Conservation (phyloP, 2,888 invertebrate genomes). For the Harpalus rubripes region DNA sequence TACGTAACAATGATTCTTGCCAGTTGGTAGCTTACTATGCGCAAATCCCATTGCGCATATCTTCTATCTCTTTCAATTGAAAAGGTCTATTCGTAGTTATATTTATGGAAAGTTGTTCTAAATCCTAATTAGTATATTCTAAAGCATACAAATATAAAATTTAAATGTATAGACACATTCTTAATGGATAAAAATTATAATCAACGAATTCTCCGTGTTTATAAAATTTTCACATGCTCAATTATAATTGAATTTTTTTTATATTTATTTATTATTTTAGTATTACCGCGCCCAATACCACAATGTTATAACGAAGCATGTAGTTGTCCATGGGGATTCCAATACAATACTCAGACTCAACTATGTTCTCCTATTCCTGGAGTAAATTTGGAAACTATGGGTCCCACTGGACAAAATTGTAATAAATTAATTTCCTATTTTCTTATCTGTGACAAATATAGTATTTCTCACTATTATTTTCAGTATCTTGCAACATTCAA, state of each 20-base stretch:
- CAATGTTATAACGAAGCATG: conserved; percentile 77
- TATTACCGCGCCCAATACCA: conserved; percentile 75
- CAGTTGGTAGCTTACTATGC: too few relatives aligned
- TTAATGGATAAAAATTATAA: too few relatives aligned
- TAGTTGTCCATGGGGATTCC: conserved; percentile 77
- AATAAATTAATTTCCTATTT: conserved; percentile 60
- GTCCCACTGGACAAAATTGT: conserved; percentile 74
- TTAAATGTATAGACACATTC: too few relatives aligned
- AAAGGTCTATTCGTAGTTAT: too few relatives aligned
- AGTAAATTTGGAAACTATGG: conserved; percentile 76
- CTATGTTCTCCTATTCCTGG: conserved; percentile 75
- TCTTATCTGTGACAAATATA: not conserved
- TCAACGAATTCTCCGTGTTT: too few relatives aligned
- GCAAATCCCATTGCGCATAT: too few relatives aligned
- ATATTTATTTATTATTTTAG: conserved; percentile 72
- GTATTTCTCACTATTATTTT: not conserved
- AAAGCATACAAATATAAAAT: too few relatives aligned
- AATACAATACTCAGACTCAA: conserved; percentile 73
- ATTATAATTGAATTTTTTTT: not conserved
- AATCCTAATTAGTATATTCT: too few relatives aligned
- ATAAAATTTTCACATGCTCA: too few relatives aligned
- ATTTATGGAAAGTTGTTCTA: too few relatives aligned
- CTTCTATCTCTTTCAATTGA: too few relatives aligned
- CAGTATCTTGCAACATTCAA: conserved; percentile 86
- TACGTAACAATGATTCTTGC: too few relatives aligned